Evolutionary conservation across 2,797 vertebrate species (phyloP).

Genomic region (Hoplostethus mediterraneus): DNA sequence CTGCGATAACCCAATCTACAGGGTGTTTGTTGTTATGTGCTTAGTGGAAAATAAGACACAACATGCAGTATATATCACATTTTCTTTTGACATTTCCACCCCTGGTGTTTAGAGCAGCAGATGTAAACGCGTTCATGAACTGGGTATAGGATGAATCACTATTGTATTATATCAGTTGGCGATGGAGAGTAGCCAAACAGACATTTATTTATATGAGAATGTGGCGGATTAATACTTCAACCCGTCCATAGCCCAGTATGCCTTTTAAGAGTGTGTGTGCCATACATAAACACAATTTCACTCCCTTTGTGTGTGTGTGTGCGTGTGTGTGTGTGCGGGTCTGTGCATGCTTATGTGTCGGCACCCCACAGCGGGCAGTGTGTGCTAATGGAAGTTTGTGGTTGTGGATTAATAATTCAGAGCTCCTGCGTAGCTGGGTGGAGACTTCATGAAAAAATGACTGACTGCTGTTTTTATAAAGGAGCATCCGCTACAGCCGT

Average conservation of each 20-base stretch:
- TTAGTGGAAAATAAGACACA: too few species aligned
- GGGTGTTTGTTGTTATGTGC: too few species aligned
- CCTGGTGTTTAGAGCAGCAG: too few species aligned
- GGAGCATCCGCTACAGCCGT: slow-evolving; percentile 34
- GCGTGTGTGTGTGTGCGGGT: slow-evolving; percentile 10
- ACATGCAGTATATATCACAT: too few species aligned
- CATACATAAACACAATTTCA: slow-evolving; percentile 9
- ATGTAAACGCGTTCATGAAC: too few species aligned
- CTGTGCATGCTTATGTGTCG: slow-evolving; percentile 15
- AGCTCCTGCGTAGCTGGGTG: slow-evolving; percentile 59
- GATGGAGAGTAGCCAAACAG: too few species aligned
- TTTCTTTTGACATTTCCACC: background rate
- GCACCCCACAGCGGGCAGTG: slow-evolving; percentile 21
- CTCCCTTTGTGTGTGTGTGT: slow-evolving; percentile 14
- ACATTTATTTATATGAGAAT: too few species aligned
- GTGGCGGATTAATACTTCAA: too few species aligned
- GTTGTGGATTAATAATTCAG: slow-evolving; percentile 77
- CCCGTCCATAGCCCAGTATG: too few species aligned
- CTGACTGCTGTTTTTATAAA: slow-evolving; percentile 72
- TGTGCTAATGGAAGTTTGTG: slow-evolving; percentile 71
- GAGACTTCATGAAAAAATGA: slow-evolving; percentile 69
- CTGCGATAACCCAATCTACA: too few species aligned
- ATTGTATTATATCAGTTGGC: too few species aligned
- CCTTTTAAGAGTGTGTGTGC: background rate
- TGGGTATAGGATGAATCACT: too few species aligned